phyloP scores from a whole-genome alignment of 2,888 invertebrate genomes.

The Nymphalis urticae region DNA sequence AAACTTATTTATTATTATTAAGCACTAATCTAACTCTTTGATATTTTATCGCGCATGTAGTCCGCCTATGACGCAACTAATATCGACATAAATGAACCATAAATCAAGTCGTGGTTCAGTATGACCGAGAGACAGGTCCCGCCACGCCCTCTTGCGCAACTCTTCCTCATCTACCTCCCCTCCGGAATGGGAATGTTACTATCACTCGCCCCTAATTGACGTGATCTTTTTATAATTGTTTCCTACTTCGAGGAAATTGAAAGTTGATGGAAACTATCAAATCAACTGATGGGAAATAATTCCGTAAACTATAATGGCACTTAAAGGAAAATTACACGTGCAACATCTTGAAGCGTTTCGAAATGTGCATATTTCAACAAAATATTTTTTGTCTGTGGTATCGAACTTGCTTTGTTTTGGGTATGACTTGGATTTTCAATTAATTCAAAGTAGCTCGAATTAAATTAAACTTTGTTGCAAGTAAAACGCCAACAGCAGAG shows the following conservation, averaged over 20 bases:
- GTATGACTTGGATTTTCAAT: too few species aligned
- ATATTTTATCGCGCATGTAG: background rate
- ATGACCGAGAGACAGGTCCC: constrained; percentile 20
- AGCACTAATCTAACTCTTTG: background rate
- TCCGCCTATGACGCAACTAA: constrained; percentile 25
- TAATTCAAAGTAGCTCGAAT: background rate
- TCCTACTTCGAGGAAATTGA: constrained; percentile 8
- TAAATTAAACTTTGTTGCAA: background rate
- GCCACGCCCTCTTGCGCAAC: constrained; percentile 31
- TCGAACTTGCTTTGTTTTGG: too few species aligned
- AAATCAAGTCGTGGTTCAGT: constrained; percentile 13
- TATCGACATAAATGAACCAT: constrained; percentile 26
- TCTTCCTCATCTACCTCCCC: constrained; percentile 19
- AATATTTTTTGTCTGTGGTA: too few species aligned
- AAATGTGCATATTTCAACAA: too few species aligned
- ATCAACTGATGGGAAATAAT: background rate
- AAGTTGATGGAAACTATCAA: constrained; percentile 5
- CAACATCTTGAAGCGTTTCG: too few species aligned
- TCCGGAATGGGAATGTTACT: constrained; percentile 1
- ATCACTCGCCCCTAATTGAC: constrained; percentile 11
- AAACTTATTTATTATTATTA: background rate
- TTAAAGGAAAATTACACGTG: too few species aligned
- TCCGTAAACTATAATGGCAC: background rate
- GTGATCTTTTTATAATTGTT: constrained; percentile 20
- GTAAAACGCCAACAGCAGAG: background rate